These are phyloP conservation scores for Paraescarpia echinospica DNA, from an alignment of 1,140 invertebrate genomes.

Conservation along the genomic window DNA sequence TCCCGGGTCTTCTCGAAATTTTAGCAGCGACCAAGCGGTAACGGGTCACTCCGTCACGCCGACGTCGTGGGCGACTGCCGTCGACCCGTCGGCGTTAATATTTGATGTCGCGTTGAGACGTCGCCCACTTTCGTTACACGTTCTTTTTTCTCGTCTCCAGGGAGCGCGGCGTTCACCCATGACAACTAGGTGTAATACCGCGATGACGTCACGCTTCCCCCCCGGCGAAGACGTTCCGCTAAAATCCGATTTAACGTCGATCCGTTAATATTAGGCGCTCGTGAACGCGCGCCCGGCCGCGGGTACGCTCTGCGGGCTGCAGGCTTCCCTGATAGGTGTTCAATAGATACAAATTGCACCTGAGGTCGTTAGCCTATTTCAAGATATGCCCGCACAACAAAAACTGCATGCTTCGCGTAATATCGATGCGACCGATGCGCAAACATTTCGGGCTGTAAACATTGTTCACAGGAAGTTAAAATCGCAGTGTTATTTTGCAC, in stretches of 20 bases:
- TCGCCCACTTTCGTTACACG: background rate
- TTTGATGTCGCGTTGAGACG: background rate
- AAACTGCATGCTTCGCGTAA: background rate
- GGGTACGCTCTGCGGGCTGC: no score
- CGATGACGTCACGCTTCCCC: background rate
- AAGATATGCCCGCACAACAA: background rate
- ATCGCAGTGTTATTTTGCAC: background rate
- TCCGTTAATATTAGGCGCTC: conserved; percentile 4
- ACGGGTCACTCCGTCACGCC: background rate
- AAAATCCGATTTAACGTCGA: background rate
- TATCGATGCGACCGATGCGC: background rate
- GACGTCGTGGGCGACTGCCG: background rate
- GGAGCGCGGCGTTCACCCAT: background rate
- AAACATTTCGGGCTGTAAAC: background rate
- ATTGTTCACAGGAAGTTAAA: background rate
- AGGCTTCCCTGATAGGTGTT: background rate
- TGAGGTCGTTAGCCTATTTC: background rate
- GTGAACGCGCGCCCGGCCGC: background rate
- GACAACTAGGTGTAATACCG: background rate
- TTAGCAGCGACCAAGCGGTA: background rate
- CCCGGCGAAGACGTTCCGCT: background rate
- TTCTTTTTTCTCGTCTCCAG: background rate
- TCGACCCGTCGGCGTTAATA: background rate
- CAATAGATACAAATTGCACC: background rate
- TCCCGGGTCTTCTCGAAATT: background rate